Base-by-base conservation (phyloP, 2,113 vertebrate species). In the Petrocephalus zakoni region DNA sequence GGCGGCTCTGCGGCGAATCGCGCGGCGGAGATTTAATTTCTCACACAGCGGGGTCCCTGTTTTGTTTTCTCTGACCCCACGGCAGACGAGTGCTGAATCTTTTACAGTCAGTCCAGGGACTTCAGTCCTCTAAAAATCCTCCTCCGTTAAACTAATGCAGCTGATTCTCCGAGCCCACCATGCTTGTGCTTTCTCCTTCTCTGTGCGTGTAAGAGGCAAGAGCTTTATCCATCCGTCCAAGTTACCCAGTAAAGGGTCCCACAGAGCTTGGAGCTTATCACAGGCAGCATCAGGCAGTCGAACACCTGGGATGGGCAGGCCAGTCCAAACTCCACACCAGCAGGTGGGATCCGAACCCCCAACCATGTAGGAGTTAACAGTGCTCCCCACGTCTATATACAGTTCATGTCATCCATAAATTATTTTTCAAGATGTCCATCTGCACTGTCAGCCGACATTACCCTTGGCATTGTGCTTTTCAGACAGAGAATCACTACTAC, bases 21-120 rank as follows among this genome's bases (percentile, higher is more conserved):
- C 72, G 34, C 72, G 34, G 72, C 72, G 17, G 72, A 78, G 72
- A 78, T 78, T 78, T 78, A 78, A 78, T 78, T 78, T 78, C 34
- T 78, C 72, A 42, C 72, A 78, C 72, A 78, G 72, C 72, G 5
- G 72, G 72, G 17, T 78, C 17, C 15, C 34, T 78, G 34, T 78
- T 78, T 78, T 78, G 72, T 78, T 78, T 42, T 42, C 34, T 1
- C 72, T 78, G 72, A 78, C 72, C 72, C 72, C 72, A 21, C 42
- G 72, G 72, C 34, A 78, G 34, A 19, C 72, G 37, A 78, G 37
- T 42, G 13, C 72, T 78, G 29, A 17, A 78, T 78, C 72, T 21
- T 78, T 78, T 42, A 78, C 34, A 37, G 34, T 78, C 72, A 78
- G 15, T 42, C 72, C 72, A 68, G n/a, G 72, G 34, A 29, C 34